Evolutionary conservation across 2,888 invertebrate genomes (phyloP).

Genomic region (Hirtodrosophila alboralis): DNA sequence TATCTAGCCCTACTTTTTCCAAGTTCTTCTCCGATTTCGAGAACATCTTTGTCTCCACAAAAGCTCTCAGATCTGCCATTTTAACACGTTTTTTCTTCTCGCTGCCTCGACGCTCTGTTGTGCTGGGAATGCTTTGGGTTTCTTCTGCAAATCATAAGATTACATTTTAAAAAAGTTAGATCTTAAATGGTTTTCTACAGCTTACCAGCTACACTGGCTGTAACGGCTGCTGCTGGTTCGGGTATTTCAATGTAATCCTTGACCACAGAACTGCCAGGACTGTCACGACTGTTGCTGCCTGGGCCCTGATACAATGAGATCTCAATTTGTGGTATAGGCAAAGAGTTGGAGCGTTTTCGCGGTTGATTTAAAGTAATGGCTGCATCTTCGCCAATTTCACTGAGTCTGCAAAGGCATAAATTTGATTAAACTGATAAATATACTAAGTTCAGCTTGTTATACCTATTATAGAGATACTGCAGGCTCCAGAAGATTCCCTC

Average conservation of each 20-base stretch:
- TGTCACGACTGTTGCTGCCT: constrained; percentile 84
- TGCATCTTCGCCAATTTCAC: constrained; percentile 93
- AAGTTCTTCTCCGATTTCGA: constrained; percentile 96
- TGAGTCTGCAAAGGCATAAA: constrained; percentile 86
- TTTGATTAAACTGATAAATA: too few relatives aligned
- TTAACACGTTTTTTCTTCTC: constrained; percentile 95
- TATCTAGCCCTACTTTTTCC: constrained; percentile 93
- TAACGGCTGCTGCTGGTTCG: constrained; percentile 87
- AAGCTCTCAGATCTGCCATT: constrained; percentile 95
- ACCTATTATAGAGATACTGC: constrained; percentile 95
- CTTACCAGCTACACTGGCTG: constrained; percentile 81
- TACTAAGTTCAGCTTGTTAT: constrained; percentile 21
- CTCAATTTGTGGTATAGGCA: constrained; percentile 97
- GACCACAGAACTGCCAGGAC: constrained; percentile 83
- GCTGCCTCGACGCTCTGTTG: constrained; percentile 87
- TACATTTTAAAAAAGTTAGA: neutral
- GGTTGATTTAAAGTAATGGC: constrained; percentile 90
- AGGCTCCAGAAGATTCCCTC: constrained; percentile 99
- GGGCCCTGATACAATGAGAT: constrained; percentile 93
- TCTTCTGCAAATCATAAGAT: constrained; percentile 70
- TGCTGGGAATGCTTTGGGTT: constrained; percentile 56
- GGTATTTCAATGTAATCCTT: constrained; percentile 92
- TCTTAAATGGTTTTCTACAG: neutral
- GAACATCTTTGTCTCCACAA: constrained; percentile 95
- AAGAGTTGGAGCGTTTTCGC: constrained; percentile 94